These are phyloP conservation scores for Disparrhopalites patrizii DNA, from an alignment of 2,888 invertebrate genomes.

Conservation along the genomic window DNA sequence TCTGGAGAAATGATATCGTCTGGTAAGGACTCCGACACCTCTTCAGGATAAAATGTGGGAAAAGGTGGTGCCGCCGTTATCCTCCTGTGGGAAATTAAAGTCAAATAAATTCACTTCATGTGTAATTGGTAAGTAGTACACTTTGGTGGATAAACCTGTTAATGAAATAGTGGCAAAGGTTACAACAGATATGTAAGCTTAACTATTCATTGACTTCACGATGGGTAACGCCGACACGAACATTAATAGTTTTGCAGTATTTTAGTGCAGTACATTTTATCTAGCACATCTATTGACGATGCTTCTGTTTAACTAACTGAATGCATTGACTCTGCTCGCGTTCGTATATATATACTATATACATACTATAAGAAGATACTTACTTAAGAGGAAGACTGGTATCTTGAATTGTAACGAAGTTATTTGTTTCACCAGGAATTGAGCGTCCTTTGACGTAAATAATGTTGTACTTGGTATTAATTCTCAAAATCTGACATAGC, in stretches of 20 bases:
- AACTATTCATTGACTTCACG: background rate
- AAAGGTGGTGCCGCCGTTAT: conserved; percentile 62
- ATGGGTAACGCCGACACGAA: too few species aligned
- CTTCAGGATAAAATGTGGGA: conserved; percentile 70
- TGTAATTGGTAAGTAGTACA: too few species aligned
- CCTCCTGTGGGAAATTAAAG: background rate
- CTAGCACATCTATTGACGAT: too few species aligned
- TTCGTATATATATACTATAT: too few species aligned
- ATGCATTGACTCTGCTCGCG: too few species aligned
- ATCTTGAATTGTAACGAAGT: conserved; percentile 76
- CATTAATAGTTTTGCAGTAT: too few species aligned
- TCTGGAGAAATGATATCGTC: conserved; percentile 73
- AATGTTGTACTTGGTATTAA: conserved; percentile 91
- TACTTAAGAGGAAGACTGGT: conserved; percentile 64
- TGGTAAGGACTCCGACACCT: conserved; percentile 56
- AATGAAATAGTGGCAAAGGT: too few species aligned
- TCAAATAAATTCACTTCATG: background rate
- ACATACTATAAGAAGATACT: too few species aligned
- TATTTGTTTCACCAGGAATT: conserved; percentile 78
- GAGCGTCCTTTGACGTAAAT: conserved; percentile 79
- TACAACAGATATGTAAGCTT: background rate
- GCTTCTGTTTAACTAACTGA: too few species aligned
- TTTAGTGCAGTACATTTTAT: too few species aligned
- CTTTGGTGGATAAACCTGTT: too few species aligned
- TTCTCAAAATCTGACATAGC: conserved; percentile 70